Conservation (phyloP, 2,888 invertebrate species). For the Euphydryas editha region DNA sequence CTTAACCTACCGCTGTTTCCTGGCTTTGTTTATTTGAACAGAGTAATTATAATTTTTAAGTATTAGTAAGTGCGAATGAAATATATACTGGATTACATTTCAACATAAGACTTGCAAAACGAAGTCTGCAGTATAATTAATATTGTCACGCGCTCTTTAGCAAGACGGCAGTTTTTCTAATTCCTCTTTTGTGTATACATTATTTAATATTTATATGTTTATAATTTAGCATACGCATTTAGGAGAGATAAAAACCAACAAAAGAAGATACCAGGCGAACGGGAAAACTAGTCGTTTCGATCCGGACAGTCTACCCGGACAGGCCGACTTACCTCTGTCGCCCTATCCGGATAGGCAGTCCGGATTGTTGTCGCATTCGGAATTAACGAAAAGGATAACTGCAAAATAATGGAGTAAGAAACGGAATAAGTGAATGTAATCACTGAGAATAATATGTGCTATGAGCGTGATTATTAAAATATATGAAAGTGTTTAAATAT, state of each 20-base stretch:
- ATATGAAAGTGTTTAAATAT: background rate
- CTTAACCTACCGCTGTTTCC: conserved; percentile 9
- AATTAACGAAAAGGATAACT: background rate
- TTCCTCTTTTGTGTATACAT: conserved; percentile 19
- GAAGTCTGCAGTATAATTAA: conserved; percentile 37
- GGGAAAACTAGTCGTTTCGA: conserved; percentile 40
- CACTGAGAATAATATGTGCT: background rate
- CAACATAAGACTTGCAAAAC: conserved; percentile 41
- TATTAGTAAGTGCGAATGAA: conserved; percentile 9
- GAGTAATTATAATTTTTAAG: conserved; percentile 9
- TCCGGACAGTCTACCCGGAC: conserved; percentile 79
- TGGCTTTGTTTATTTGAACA: too few species aligned
- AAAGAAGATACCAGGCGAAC: conserved; percentile 18
- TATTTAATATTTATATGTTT: conserved; percentile 9
- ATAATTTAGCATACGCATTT: conserved; percentile 10
- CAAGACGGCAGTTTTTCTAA: conserved; percentile 29
- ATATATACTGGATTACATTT: conserved; percentile 33
- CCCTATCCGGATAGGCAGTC: conserved; percentile 64
- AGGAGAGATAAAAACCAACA: background rate
- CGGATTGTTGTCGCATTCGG: conserved; percentile 47
- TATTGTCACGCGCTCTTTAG: conserved; percentile 44
- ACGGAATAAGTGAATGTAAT: background rate
- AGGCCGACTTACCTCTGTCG: conserved; percentile 66
- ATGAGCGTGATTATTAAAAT: background rate
- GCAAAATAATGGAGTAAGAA: background rate